Evolutionary conservation across 2,888 invertebrate species (phyloP).

Genomic region (Dinocampus coccinellae): DNA sequence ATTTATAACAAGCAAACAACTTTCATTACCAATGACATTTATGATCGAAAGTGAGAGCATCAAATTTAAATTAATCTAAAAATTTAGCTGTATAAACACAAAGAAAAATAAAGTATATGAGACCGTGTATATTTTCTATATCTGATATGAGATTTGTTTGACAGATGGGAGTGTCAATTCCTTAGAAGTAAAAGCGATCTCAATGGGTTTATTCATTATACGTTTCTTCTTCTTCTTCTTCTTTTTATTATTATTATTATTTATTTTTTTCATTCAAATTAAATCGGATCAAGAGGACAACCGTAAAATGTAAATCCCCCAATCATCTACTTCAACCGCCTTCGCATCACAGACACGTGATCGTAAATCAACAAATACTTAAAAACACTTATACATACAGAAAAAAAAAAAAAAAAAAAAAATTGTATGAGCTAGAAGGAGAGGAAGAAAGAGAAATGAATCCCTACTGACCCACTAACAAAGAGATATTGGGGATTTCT

Average conservation of each 20-base stretch:
- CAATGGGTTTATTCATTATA: too few relatives aligned
- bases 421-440: too few relatives aligned
- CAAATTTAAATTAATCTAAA: neutral
- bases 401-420: neutral
- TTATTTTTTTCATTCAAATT: too few relatives aligned
- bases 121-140: neutral
- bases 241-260: too few relatives aligned
- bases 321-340: neutral
- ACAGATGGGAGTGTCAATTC: neutral
- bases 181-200: neutral
- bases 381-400: neutral
- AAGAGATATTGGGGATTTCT: neutral
- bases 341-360: neutral
- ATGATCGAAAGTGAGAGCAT: conserved; percentile 35
- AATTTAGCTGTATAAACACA: neutral
- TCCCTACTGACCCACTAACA: neutral
- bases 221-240: neutral
- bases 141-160: neutral
- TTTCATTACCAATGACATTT: conserved; percentile 41
- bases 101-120: neutral
- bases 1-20: conserved; percentile 19
- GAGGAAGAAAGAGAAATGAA: neutral
- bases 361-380: neutral
- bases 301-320: neutral
- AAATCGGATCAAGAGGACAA: conserved; percentile 3